phyloP scores from a whole-genome alignment of 2,113 vertebrate genomes.

The Anseranas semipalmata region DNA sequence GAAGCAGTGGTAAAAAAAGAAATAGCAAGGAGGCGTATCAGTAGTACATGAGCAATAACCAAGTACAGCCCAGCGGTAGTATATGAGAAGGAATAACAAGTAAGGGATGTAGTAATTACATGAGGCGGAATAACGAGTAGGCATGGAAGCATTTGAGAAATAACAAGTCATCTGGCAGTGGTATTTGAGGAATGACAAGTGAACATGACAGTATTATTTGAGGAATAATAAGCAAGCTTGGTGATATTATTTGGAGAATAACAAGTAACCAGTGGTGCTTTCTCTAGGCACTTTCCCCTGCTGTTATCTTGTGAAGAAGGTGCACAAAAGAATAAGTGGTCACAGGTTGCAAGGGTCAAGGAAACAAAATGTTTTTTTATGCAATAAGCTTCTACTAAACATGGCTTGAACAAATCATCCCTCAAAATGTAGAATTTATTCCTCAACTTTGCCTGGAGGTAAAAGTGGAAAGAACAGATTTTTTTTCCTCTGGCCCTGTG shows the following conservation, averaged over 20 bases:
- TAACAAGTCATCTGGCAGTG: conserved; percentile 62
- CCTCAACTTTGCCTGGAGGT: conserved; percentile 89
- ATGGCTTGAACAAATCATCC: conserved; percentile 84
- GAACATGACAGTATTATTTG: conserved; percentile 69
- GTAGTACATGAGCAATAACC: conserved; percentile 34
- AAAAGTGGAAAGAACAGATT: conserved; percentile 85
- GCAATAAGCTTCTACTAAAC: conserved; percentile 81
- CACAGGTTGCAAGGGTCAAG: conserved; percentile 71
- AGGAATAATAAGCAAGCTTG: conserved; percentile 65
- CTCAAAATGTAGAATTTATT: conserved; percentile 85
- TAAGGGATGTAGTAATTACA: conserved; percentile 70
- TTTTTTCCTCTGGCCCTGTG: conserved; percentile 77
- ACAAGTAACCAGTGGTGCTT: conserved; percentile 57
- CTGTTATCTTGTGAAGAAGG: conserved; percentile 32
- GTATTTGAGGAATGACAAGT: conserved; percentile 63
- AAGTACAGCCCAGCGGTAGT: conserved; percentile 37
- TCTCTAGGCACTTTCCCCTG: conserved; percentile 6
- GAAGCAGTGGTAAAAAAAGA: conserved; percentile 10
- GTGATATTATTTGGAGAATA: conserved; percentile 66
- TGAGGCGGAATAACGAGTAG: conserved; percentile 38
- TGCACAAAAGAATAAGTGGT: conserved; percentile 61
- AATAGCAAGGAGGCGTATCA: conserved; percentile 24
- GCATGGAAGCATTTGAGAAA: conserved; percentile 57
- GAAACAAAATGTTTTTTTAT: conserved; percentile 74
- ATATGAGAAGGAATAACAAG: conserved; percentile 67